Conservation (phyloP, 2,113 vertebrate genomes). For the Zosterops pallidus region DNA sequence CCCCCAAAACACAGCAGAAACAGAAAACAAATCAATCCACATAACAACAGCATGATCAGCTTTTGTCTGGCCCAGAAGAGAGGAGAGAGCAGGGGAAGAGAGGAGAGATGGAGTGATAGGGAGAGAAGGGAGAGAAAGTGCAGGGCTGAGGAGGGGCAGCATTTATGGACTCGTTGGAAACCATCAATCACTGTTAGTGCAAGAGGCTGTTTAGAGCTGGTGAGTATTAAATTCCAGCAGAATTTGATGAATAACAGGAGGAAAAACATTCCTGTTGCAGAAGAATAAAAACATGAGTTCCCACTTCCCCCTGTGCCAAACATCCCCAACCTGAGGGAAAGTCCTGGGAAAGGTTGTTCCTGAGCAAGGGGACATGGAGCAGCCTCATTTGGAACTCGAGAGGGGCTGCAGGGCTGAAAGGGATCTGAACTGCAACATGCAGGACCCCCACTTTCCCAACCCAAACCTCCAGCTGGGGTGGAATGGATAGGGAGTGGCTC, state of each 20-base stretch:
- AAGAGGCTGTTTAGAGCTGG: constrained; percentile 52
- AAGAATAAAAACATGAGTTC: constrained; percentile 33
- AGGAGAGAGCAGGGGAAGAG: constrained; percentile 15
- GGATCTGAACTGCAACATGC: background rate
- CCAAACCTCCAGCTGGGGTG: background rate
- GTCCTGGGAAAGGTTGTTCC: background rate
- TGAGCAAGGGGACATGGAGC: rapidly evolving
- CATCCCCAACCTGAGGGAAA: background rate
- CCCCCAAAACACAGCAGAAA: constrained; percentile 49
- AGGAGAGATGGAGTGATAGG: constrained; percentile 36
- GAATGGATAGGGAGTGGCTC: background rate
- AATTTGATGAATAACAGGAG: constrained; percentile 69
- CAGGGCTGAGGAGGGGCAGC: constrained; percentile 59
- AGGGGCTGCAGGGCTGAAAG: background rate
- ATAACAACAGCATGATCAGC: constrained; percentile 19
- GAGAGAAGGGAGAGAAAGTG: constrained; percentile 54
- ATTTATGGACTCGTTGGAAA: constrained; percentile 46
- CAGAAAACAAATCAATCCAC: constrained; percentile 64
- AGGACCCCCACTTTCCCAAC: background rate
- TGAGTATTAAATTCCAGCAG: constrained; percentile 63
- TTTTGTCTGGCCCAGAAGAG: background rate
- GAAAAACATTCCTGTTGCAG: constrained; percentile 53
- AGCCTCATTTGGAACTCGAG: rapidly evolving
- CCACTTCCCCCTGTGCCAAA: background rate
- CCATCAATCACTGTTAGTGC: constrained; percentile 67